Conservation (phyloP, 2,888 invertebrate genomes). For the Melinaea menophilus region DNA sequence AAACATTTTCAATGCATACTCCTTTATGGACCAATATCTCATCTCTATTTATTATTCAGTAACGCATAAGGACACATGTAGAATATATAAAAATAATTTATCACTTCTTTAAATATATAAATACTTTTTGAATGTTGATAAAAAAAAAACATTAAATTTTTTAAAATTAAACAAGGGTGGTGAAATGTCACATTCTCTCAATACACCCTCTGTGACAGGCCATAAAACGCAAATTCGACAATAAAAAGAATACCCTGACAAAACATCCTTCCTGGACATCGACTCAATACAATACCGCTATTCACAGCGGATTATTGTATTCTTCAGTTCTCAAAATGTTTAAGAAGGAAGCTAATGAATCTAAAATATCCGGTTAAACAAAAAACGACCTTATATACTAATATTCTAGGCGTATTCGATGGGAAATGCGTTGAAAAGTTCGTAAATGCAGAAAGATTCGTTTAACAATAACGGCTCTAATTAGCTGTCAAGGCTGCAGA, state of each 20-base stretch:
- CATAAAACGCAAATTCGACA: slow-evolving; percentile 77
- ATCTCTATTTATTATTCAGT: slow-evolving; percentile 13
- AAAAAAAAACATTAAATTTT: slow-evolving; percentile 41
- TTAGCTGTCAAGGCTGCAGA: slow-evolving; percentile 75
- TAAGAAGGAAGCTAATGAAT: slow-evolving; percentile 73
- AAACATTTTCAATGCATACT: slow-evolving; percentile 50
- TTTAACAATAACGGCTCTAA: slow-evolving; percentile 75
- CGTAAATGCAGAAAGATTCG: slow-evolving; percentile 58
- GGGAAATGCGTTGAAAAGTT: slow-evolving; percentile 31
- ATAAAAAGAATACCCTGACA: slow-evolving; percentile 73
- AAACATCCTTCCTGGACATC: slow-evolving; percentile 77
- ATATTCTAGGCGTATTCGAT: slow-evolving; percentile 41
- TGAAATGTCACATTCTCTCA: slow-evolving; percentile 65
- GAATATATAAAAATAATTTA: neutral
- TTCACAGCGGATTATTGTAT: slow-evolving; percentile 75
- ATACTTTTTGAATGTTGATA: slow-evolving; percentile 22
- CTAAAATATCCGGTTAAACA: slow-evolving; percentile 37
- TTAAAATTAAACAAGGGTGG: slow-evolving; percentile 53
- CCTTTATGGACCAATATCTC: slow-evolving; percentile 20
- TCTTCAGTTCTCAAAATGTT: slow-evolving; percentile 73
- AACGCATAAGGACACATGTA: slow-evolving; percentile 14
- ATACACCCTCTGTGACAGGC: slow-evolving; percentile 63
- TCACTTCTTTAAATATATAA: neutral
- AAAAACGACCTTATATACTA: slow-evolving; percentile 47
- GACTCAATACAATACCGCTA: slow-evolving; percentile 72